Base-by-base conservation (phyloP, 2,888 invertebrate genomes). In the Lithosia quadra region DNA sequence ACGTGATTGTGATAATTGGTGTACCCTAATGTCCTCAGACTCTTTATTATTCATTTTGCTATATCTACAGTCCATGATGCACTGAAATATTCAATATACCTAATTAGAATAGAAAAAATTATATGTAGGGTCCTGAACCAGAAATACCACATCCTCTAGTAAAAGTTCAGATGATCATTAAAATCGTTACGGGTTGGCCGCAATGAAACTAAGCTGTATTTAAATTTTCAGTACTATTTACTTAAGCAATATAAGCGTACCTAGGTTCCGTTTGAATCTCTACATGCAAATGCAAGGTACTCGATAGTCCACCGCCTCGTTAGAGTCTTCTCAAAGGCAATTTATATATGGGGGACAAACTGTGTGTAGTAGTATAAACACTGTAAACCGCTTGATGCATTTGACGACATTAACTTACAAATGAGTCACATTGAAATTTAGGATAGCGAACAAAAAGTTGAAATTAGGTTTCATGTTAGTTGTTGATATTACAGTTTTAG, bases 231-330 rank as follows among this genome's bases (percentile, higher is more conserved):
- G 33, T 66, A 57, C 39, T 68, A 59, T 59, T 68, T 76, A 64
- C 63, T 68, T 73, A 65, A 62, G 53, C 63, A 71, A 69, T 76
- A 28, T 58, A 73, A 67, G n/a, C 71, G 39, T 33, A 15, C 21
- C 63, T 33, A 18, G 49, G 49, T 65, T 68, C 21, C 68, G 67
- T 79, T 60, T 63, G 49, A 34, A 57, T 59, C 67, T 67, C 68
- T 75, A 59, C 73, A 79, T 74, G 77, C 75, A 82, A 82, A 79
- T 81, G 81, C 63, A 65, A 68, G 71, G 71, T 77, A 76, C 76
- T 79, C 80, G 73, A 74, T 81, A 74, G 75, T 68, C 69, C 24
- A 71, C 76, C 67, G 78, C 79, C 82, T 85, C 84, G 83, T 86
- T 86, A 86, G 79, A 76, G 68, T 60, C 74, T 70, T 76, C 76